Base-by-base conservation (phyloP, 2,888 invertebrate genomes). In the Dioctria linearis region DNA sequence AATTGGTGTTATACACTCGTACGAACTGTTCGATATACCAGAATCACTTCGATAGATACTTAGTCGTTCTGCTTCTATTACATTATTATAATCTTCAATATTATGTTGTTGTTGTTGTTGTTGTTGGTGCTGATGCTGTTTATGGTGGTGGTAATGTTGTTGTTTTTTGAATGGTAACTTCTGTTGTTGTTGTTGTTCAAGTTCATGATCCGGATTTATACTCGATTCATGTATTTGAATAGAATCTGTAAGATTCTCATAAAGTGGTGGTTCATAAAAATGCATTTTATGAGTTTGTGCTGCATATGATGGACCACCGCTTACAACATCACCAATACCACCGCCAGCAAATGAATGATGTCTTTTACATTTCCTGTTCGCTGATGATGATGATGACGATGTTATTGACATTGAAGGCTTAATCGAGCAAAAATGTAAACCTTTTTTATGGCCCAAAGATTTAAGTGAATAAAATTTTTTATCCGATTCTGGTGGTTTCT, bases 241-340 rank as follows among this genome's bases (percentile, higher is more conserved):
- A 13, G 93, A 93, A 86, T 93, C 93, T 63, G 92, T 92, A 79
- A 93, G 87, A 86, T 93, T 92, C 86, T 93, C 92, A 86, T 92
- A 93, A 81, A 90, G 86, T 80, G 88, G 88, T 82, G 88, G 88
- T 85, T 88, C 88, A 82, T 87, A 88, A 84, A 86, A 86, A 83
- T 86, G 87, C 85, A 87, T 84, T 82, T 86, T 83, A 11, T 84
- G 80, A 40, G 79, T 39, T 39, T 78, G 81, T 49, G 49, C 76
- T 40, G 57, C 66, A 37, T 82, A 80, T 39, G 80, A 82, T 9
- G 65, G 59, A 57, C 37, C 78, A 13, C 57, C 80, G 75, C 79
- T 80, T 63, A 81, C 81, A 80, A 82, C 82, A 87, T 87, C 87
- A 86, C 86, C 86, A 85, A 86, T 85, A 86, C 87, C 86, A 84